Evolutionary conservation across 2,113 vertebrate species (phyloP).

Genomic region (Ploceus nigricollis): DNA sequence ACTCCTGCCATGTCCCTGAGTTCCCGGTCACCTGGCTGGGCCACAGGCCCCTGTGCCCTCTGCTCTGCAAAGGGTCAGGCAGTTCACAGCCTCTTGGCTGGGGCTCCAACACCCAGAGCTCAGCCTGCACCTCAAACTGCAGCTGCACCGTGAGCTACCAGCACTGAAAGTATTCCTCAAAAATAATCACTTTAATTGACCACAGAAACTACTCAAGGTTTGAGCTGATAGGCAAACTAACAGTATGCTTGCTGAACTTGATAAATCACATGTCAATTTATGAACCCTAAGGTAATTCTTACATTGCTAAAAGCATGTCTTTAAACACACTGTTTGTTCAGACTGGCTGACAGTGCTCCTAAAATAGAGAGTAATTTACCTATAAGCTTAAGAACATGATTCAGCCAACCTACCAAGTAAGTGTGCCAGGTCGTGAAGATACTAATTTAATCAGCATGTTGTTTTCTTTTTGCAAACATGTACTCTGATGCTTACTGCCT

Average conservation of each 20-base stretch:
- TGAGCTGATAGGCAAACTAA: not conserved
- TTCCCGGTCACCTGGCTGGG: fast-evolving
- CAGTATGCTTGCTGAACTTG: not conserved
- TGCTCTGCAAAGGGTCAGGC: not conserved
- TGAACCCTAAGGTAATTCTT: not conserved
- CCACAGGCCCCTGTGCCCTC: not conserved
- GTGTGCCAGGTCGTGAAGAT: not conserved
- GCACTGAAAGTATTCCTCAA: not conserved
- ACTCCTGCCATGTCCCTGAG: fast-evolving
- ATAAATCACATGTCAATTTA: not conserved
- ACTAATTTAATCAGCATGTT: not conserved
- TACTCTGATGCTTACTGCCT: not conserved
- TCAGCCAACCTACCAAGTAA: not conserved
- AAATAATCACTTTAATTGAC: not conserved
- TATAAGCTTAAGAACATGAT: not conserved
- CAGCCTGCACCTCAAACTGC: not conserved
- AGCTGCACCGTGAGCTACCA: fast-evolving
- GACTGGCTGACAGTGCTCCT: not conserved
- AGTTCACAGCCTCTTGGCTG: not conserved
- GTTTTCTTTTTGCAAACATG: not conserved
- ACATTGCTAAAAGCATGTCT: not conserved
- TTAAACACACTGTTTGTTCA: not conserved
- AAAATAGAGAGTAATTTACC: not conserved
- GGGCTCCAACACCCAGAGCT: not conserved
- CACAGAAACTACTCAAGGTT: not conserved